Base-by-base conservation (phyloP, 2,113 vertebrate species). In the Pholis gunnellus region DNA sequence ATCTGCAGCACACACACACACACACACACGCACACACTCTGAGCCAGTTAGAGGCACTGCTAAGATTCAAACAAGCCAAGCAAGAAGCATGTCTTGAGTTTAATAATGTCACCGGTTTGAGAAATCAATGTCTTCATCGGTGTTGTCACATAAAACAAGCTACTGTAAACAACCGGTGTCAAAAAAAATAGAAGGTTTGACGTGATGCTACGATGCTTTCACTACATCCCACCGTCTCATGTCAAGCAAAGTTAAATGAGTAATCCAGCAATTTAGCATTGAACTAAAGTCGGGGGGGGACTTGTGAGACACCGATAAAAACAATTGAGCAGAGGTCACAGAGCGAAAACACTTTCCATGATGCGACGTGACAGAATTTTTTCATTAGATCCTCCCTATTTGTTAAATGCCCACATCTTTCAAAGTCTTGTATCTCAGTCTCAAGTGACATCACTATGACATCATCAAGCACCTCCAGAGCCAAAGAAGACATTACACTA, bases 71-170 rank as follows among this genome's bases (percentile, higher is more conserved):
- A 56, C 42, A 71, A 73, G 65, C 64, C 44, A n/a, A 73, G 29
- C 34, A 56, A 70, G 48, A 48, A 60, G 27, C 56, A 57, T 56
- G 25, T 36, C 9, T 50, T 25, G 10, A 25, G 22, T 68, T 67
- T 75, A 80, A 85, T 63, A 40, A 64, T 63, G 59, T 71, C 18
- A 31, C 36, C 34, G 1, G 46, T 67, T 25, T 48, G 40, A 82
- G 78, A 74, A 78, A 74, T 46, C 59, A 48, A 56, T 78, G 36
- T 34, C 64, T 36, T 56, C 36, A 61, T 31, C 38, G 42, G 29
- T 76, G 36, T 66, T 77, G 72, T 73, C 25, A 72, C 29, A 73
- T 44, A 4, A 64, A 86, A 48, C 40, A 60, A 60, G 50, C 3
- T 29, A 40, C 11, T 38, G 27, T 40, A 67, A 76, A 68, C 15